phyloP scores from a whole-genome alignment of 2,888 invertebrate species.

The Pycnomerus fuliginosus region DNA sequence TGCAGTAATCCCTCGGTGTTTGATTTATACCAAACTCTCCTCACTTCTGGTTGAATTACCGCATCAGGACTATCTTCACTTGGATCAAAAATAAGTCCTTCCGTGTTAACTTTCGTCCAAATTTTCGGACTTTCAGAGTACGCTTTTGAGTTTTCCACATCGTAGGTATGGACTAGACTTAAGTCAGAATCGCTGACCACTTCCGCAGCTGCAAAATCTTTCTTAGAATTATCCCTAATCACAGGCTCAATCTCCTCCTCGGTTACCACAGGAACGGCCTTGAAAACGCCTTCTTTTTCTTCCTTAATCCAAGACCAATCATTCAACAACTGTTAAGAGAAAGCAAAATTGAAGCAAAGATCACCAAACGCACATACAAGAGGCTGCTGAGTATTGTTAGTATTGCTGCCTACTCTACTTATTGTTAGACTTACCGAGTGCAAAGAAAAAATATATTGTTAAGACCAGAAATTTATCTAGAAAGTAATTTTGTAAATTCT shows the following conservation, averaged over 20 bases:
- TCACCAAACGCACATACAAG: constrained; percentile 21
- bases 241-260: constrained; percentile 4
- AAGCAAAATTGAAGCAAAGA: too few relatives aligned
- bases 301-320: background rate
- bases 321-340: too few relatives aligned
- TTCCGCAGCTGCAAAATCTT: constrained; percentile 27
- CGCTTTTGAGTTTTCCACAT: constrained; percentile 47
- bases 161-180: constrained; percentile 48
- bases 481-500: too few relatives aligned
- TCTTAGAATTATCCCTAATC: background rate
- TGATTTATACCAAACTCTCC: background rate
- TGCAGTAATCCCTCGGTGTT: background rate
- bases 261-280: constrained; percentile 24
- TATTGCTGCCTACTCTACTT: constrained; percentile 35
- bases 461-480: background rate
- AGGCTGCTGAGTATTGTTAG: constrained; percentile 47
- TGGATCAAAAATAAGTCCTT: constrained; percentile 1
- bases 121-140: constrained; percentile 27
- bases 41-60: background rate
- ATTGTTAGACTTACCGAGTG: background rate
- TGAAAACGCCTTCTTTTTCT: constrained; percentile 20
- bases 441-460: constrained; percentile 1
- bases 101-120: background rate
- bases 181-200: constrained; percentile 50
- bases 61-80: constrained; percentile 8